phyloP scores from a whole-genome alignment of 2,888 invertebrate species.

The Punctoribates punctum region DNA sequence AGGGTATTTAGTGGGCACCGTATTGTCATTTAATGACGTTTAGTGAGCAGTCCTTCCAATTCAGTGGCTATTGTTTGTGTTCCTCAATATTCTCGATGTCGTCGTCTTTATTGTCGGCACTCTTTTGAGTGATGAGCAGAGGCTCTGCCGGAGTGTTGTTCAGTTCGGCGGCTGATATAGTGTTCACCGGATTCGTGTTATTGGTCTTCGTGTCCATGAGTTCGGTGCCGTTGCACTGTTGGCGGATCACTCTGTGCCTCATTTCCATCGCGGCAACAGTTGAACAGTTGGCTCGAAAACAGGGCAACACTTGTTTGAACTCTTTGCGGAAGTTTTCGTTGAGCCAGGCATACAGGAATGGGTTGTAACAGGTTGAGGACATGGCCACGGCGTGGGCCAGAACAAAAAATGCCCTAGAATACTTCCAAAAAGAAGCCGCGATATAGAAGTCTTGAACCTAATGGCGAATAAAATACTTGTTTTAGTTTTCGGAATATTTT shows the following conservation, averaged over 20 bases:
- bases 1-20: no score
- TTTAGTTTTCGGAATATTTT: background rate
- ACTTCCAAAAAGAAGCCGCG: conserved; percentile 64
- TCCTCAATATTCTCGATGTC: no score
- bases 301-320: conserved; percentile 61
- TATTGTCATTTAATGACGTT: no score
- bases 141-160: no score
- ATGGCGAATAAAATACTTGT: conserved; percentile 53
- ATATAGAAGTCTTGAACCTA: conserved; percentile 64
- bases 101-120: no score
- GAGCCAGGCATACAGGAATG: conserved; percentile 90
- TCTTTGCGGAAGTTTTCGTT: conserved; percentile 90
- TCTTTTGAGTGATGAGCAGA: no score
- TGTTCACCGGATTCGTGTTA: no score
- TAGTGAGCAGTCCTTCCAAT: no score
- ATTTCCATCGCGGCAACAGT: conserved; percentile 2
- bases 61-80: no score
- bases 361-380: conserved; percentile 92
- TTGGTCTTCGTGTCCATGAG: no score
- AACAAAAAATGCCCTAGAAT: conserved; percentile 84
- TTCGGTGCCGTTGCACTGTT: background rate
- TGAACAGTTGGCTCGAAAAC: conserved; percentile 45
- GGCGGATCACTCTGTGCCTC: background rate
- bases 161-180: no score
- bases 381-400: conserved; percentile 82